Evolutionary conservation across 2,113 vertebrate species (phyloP).

Genomic region (Nerophis ophidion): DNA sequence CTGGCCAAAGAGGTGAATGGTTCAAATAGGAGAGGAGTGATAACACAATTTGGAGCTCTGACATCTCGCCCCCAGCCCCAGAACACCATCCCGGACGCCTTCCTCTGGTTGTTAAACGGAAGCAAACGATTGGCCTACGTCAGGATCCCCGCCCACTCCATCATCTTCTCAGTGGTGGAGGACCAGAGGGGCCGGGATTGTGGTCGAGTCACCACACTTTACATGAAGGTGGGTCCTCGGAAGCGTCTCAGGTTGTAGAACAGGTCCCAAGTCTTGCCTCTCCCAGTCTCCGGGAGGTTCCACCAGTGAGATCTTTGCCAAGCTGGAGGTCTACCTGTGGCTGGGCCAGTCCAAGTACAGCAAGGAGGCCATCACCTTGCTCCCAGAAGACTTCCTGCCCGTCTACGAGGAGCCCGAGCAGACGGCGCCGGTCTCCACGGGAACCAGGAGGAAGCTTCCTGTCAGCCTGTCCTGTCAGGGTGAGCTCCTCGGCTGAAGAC

Average conservation of each 20-base stretch:
- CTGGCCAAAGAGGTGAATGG: constrained; percentile 81
- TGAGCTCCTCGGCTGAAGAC: constrained; percentile 37
- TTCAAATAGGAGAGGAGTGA: background rate
- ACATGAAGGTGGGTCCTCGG: constrained; percentile 76
- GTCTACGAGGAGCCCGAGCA: constrained; percentile 55
- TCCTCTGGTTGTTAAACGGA: constrained; percentile 86
- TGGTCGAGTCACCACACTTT: constrained; percentile 80
- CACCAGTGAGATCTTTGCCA: constrained; percentile 81
- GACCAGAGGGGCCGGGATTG: constrained; percentile 88
- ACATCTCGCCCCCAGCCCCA: constrained; percentile 75
- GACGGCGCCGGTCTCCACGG: background rate
- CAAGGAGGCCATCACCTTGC: constrained; percentile 74
- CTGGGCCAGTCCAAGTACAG: constrained; percentile 82
- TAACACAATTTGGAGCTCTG: background rate
- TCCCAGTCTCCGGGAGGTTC: constrained; percentile 73
- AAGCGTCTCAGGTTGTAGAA: background rate
- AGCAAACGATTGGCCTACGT: constrained; percentile 78
- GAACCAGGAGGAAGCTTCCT: constrained; percentile 59
- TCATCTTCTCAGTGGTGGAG: constrained; percentile 87
- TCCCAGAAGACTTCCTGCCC: constrained; percentile 79
- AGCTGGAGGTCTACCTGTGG: constrained; percentile 91
- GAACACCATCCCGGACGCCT: constrained; percentile 82
- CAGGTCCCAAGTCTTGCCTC: background rate
- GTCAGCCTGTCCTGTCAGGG: constrained; percentile 77
- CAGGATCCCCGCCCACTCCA: constrained; percentile 77